Conservation (phyloP, 2,888 invertebrate species). For the Stenolophus ochropezus region DNA sequence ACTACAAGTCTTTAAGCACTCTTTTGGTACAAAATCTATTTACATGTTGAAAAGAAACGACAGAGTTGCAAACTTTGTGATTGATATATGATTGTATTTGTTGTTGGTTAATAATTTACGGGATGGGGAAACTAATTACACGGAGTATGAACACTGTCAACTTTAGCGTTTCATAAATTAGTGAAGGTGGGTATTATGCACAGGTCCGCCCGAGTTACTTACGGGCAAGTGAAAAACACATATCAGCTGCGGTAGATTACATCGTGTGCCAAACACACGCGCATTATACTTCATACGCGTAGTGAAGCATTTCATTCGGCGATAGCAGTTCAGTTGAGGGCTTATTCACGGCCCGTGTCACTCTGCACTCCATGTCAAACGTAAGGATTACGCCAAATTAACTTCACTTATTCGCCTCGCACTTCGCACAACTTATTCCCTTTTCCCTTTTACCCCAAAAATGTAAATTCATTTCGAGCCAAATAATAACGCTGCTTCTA, state of each 20-base stretch:
- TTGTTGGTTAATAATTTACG: constrained; percentile 46
- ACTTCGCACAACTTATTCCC: background rate
- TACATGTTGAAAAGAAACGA: too few relatives aligned
- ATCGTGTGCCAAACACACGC: background rate
- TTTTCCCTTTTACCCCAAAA: background rate
- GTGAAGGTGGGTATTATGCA: background rate
- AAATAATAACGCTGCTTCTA: background rate
- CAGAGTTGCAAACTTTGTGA: too few relatives aligned
- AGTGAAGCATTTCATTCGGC: constrained; percentile 8
- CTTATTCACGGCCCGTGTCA: background rate
- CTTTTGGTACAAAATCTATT: too few relatives aligned
- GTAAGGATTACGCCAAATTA: background rate
- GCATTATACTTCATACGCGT: constrained; percentile 2
- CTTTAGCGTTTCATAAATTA: constrained; percentile 46
- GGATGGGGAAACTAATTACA: constrained; percentile 41
- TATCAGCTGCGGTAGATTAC: background rate
- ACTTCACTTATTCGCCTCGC: background rate
- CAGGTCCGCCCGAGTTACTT: background rate
- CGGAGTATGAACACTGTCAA: constrained; percentile 7
- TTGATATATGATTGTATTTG: too few relatives aligned
- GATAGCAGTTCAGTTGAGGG: background rate
- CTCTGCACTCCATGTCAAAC: background rate
- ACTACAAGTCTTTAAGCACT: too few relatives aligned
- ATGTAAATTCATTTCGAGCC: background rate
- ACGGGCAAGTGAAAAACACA: background rate